These are phyloP conservation scores for Patella pellucida DNA, from an alignment of 2,888 invertebrate genomes.

Conservation along the genomic window DNA sequence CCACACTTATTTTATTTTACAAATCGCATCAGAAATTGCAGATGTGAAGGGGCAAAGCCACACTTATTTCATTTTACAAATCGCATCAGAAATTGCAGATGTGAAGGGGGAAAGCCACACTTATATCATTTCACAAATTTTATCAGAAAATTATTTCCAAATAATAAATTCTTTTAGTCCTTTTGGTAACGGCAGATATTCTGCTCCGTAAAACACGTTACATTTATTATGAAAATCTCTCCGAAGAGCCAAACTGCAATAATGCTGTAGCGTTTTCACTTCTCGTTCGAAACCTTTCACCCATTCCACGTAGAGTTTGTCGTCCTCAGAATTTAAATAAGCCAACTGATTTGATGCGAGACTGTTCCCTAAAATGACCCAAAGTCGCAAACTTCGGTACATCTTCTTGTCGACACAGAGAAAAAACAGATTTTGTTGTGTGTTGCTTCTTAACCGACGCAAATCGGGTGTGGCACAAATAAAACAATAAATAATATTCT, in stretches of 20 bases:
- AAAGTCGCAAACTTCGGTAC: conserved; percentile 19
- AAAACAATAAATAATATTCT: conserved; percentile 28
- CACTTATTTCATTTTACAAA: too few relatives aligned
- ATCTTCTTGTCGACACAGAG: conserved; percentile 20
- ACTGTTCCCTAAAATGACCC: conserved; percentile 13
- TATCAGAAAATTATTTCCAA: neutral
- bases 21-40: too few relatives aligned
- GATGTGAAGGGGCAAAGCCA: too few relatives aligned
- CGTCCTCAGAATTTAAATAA: conserved; percentile 13
- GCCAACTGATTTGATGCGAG: conserved; percentile 12
- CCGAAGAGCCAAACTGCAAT: conserved; percentile 39
- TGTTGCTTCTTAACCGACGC: conserved; percentile 22
- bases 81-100: too few relatives aligned
- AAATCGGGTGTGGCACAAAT: conserved; percentile 41
- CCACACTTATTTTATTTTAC: too few relatives aligned
- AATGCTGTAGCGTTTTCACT: conserved; percentile 30
- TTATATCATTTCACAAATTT: neutral
- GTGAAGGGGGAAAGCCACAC: too few relatives aligned
- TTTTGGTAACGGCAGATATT: conserved; percentile 36
- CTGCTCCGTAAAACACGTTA: conserved; percentile 44
- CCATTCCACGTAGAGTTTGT: conserved; percentile 26
- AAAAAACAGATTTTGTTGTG: conserved; percentile 24
- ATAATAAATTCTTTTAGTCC: conserved; percentile 35
- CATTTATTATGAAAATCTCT: conserved; percentile 36
- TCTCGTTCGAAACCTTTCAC: conserved; percentile 18